phyloP scores from a whole-genome alignment of 1,140 invertebrate genomes.

The Drosophila baimaii region DNA sequence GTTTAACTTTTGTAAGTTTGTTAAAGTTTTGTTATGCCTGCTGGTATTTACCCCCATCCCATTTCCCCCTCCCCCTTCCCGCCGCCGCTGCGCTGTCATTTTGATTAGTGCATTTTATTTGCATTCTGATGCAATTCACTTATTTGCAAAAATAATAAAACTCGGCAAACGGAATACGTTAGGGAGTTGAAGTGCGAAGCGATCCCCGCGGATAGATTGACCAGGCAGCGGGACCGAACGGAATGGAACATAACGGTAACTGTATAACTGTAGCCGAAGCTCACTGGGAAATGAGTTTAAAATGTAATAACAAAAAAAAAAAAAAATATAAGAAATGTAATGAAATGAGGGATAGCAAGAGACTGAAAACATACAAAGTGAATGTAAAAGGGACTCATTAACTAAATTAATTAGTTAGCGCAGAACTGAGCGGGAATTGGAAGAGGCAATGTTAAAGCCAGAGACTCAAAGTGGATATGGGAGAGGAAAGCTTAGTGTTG shows the following conservation, averaged over 20 bases:
- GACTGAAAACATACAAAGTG: constrained; percentile 9
- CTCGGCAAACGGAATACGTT: neutral
- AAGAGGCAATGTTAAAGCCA: neutral
- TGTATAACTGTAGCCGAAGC: neutral
- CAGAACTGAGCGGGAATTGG: neutral
- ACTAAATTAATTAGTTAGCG: constrained; percentile 8
- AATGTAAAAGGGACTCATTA: constrained; percentile 19
- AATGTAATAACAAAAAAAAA: neutral
- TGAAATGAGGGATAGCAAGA: neutral
- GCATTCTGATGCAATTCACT: constrained; percentile 61
- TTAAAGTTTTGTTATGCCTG: constrained; percentile 71
- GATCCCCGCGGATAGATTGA: neutral
- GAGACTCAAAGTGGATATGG: neutral
- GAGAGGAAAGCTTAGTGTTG: no score
- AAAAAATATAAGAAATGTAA: neutral
- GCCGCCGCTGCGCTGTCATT: constrained; percentile 22
- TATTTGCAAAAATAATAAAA: constrained; percentile 48
- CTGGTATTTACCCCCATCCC: constrained; percentile 28
- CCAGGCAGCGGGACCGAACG: neutral
- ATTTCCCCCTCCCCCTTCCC: neutral
- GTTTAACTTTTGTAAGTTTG: constrained; percentile 69
- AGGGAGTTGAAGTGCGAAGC: neutral
- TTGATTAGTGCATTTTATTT: constrained; percentile 80
- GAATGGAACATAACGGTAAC: neutral
- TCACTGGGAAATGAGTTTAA: neutral